phyloP scores from a whole-genome alignment of 37 sponge, comb jelly and placozoan genomes.

The Haliclona indistincta region DNA sequence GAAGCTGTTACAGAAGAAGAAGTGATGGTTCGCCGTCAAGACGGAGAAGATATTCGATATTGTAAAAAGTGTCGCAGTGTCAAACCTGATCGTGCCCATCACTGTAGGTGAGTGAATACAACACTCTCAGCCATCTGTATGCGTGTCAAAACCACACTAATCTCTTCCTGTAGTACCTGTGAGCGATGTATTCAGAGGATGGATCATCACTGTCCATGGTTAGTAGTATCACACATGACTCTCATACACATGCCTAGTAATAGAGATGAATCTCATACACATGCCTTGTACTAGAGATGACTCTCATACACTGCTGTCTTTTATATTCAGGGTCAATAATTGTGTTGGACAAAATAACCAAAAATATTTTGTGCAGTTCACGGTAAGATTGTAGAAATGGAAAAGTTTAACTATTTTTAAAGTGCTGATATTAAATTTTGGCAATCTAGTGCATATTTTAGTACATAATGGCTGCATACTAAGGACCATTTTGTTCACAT shows the following conservation, averaged over 20 bases:
- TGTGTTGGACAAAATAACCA: conserved; percentile 99
- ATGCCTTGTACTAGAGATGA: neutral
- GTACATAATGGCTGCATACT: too few relatives aligned
- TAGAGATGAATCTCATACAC: neutral
- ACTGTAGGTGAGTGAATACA: conserved; percentile 74
- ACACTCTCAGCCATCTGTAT: neutral
- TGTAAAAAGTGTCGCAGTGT: conserved; percentile 96
- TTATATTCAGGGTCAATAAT: conserved; percentile 86
- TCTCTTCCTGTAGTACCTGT: conserved; percentile 56
- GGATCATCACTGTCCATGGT: conserved; percentile 99
- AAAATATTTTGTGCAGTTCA: conserved; percentile 97
- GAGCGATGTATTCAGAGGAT: conserved; percentile 88
- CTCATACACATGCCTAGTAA: neutral
- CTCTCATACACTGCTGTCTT: neutral
- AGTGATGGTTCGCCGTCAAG: conserved; percentile 69
- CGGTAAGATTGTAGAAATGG: conserved; percentile 42
- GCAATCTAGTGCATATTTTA: too few relatives aligned
- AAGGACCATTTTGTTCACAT: too few relatives aligned
- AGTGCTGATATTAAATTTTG: too few relatives aligned
- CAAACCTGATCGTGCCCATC: conserved; percentile 98
- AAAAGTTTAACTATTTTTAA: neutral
- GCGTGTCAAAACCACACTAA: neutral
- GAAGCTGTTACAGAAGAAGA: conserved; percentile 86
- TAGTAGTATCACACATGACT: neutral
- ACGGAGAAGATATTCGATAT: conserved; percentile 84